Evolutionary conservation across 2,797 vertebrate species (phyloP).

Genomic region (Cossypha caffra): DNA sequence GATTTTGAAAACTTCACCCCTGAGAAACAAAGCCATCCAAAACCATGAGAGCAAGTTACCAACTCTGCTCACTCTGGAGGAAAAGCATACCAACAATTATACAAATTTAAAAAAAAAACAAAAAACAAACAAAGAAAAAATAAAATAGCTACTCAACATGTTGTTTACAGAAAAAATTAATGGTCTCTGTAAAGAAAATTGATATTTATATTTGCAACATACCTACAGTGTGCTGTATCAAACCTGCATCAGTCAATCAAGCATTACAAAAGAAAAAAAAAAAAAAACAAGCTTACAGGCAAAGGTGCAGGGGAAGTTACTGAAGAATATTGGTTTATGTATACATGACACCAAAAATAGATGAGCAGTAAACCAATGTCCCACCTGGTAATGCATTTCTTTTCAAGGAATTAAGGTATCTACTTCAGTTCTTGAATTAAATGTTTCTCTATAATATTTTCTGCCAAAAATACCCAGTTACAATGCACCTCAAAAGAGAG

Average conservation of each 20-base stretch:
- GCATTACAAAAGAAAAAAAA: background rate
- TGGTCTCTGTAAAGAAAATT: slow-evolving; percentile 5
- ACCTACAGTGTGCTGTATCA: background rate
- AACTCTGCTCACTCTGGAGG: slow-evolving; percentile 5
- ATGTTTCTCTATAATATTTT: background rate
- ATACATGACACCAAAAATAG: slow-evolving; percentile 40
- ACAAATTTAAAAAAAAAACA: background rate
- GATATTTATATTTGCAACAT: background rate
- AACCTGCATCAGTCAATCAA: slow-evolving; percentile 24
- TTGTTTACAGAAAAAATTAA: background rate
- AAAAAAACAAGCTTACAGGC: background rate
- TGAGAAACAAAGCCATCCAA: slow-evolving; percentile 38
- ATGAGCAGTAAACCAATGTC: slow-evolving; percentile 47
- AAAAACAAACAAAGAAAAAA: background rate
- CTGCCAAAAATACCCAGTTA: background rate
- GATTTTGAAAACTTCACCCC: background rate
- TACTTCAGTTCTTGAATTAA: background rate
- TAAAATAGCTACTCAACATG: background rate
- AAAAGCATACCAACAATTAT: slow-evolving; percentile 19
- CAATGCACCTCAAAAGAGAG: background rate
- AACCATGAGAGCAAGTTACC: slow-evolving; percentile 26
- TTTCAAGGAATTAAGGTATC: background rate
- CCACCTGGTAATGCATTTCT: slow-evolving; percentile 68
- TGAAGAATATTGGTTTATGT: slow-evolving; percentile 14
- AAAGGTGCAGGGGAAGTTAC: background rate